These are phyloP conservation scores for Enoplolaimus lenunculus DNA, from an alignment of 2,888 invertebrate species.

Conservation along the genomic window DNA sequence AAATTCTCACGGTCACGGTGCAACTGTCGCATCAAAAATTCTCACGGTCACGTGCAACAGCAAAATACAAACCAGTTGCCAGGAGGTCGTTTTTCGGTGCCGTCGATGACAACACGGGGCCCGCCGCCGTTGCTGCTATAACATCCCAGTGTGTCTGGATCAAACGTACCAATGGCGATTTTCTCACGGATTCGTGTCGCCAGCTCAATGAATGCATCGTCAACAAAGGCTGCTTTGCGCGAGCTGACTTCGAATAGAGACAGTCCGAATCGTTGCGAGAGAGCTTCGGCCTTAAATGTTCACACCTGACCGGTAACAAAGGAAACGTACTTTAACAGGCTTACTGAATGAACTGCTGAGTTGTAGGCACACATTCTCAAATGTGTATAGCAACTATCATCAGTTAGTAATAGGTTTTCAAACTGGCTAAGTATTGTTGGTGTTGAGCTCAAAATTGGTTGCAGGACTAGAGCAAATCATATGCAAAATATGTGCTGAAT, in stretches of 20 bases:
- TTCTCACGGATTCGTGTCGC: slow-evolving; percentile 14
- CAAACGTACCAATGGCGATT: slow-evolving; percentile 13
- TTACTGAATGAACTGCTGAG: too few species aligned
- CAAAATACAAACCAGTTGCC: background rate
- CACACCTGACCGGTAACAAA: slow-evolving; percentile 5
- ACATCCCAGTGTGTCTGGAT: slow-evolving; percentile 7
- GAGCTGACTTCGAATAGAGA: slow-evolving; percentile 13
- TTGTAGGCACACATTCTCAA: too few species aligned
- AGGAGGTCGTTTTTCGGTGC: background rate
- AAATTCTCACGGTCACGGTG: too few species aligned
- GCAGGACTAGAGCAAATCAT: background rate
- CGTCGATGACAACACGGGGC: background rate
- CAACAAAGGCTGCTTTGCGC: background rate
- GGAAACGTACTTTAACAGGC: too few species aligned
- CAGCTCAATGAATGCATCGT: slow-evolving; percentile 12
- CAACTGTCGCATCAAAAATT: too few species aligned
- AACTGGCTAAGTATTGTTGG: background rate
- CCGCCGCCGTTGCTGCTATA: too few species aligned
- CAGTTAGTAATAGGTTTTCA: too few species aligned
- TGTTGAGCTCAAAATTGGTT: background rate
- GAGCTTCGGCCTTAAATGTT: slow-evolving; percentile 2
- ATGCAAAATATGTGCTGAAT: too few species aligned
- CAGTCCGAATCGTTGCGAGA: slow-evolving; percentile 7
- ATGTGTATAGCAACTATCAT: too few species aligned
- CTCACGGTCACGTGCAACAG: background rate